Evolutionary conservation across 2,797 vertebrate species (phyloP).

Genomic region (Myotis planiceps): DNA sequence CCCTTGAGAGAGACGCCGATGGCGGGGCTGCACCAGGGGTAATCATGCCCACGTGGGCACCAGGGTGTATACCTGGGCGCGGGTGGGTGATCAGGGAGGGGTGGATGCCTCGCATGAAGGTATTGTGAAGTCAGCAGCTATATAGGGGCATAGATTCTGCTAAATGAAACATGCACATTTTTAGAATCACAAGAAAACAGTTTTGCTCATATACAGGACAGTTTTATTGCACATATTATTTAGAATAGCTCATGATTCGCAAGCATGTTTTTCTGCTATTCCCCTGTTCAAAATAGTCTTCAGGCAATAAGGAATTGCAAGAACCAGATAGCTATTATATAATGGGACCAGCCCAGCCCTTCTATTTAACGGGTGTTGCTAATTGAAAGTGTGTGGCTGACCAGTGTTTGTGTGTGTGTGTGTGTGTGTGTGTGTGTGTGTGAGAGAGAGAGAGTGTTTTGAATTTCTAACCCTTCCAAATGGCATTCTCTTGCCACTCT

Average conservation of each 20-base stretch:
- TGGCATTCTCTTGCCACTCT: conserved; percentile 26
- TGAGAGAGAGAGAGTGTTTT: background rate
- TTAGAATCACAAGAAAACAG: background rate
- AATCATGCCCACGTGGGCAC: conserved; percentile 81
- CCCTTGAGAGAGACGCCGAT: conserved; percentile 95
- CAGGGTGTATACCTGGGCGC: conserved; percentile 28
- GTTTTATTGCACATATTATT: background rate
- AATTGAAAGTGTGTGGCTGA: background rate
- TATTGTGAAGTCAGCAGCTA: background rate
- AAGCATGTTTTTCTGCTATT: background rate
- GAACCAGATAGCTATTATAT: background rate
- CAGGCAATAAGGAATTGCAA: background rate
- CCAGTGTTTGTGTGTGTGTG: background rate
- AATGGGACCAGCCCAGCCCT: background rate
- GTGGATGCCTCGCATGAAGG: background rate
- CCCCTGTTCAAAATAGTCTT: conserved; percentile 4
- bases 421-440: background rate
- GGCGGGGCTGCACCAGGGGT: conserved; percentile 97
- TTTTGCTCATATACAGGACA: background rate
- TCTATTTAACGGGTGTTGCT: background rate
- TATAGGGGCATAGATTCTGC: background rate
- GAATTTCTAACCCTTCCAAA: conserved; percentile 36
- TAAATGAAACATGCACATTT: background rate
- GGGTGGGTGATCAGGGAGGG: background rate
- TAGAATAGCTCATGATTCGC: background rate